Evolutionary conservation across 2,888 invertebrate genomes (phyloP), one percentile per base, ranked within the genome.

Genomic region (Tiliacea citrago): DNA sequence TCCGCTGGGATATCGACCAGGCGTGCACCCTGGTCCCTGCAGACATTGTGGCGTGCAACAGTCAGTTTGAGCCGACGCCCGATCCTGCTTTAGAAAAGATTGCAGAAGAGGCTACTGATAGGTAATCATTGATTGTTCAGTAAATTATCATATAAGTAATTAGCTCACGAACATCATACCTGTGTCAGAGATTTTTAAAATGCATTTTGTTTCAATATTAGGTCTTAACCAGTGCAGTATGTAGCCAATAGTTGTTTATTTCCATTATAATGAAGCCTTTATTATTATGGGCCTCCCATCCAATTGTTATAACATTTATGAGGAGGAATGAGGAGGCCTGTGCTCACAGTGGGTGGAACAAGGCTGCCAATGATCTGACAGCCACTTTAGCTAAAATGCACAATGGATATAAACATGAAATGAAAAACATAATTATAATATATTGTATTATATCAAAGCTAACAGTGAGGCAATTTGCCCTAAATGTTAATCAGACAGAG

Each of bases 1-100:
- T 96, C 81, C 91, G 92, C 53, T 98, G 98, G 98, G 97, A 97
- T 66, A 97, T 98, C 78, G 98, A 98, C 78, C 97, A 98, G 89
- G 95, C 97, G 16, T 97, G 98, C 72, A 95, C 94, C n/a, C 93
- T 98, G 75, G 96, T 97, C 67, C 98, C 98, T 39, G 97, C 97
- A 2, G 97, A 97, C 84, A 98, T 98, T 75, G 97, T 98, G 81
- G 97, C 96, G 68, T 97, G 97, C 68, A 94, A 97, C 70, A 97
- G 97, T 85, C 97, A 97, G 87, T 97, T 97, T 87, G 97, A 97
- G 85, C 96, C 97, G 0, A 95, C 96, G 0, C 96, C 97, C 35
- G 98, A 98, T 90, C 97, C 97, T 13, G 97, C 96, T 49, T 90
- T 97, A 29, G 98, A 98, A 90, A 96, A 95, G 72, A 95, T 97